These are phyloP conservation scores for Caenorhabditis parvicauda DNA, from an alignment of 2,888 invertebrate species.

Conservation along the genomic window DNA sequence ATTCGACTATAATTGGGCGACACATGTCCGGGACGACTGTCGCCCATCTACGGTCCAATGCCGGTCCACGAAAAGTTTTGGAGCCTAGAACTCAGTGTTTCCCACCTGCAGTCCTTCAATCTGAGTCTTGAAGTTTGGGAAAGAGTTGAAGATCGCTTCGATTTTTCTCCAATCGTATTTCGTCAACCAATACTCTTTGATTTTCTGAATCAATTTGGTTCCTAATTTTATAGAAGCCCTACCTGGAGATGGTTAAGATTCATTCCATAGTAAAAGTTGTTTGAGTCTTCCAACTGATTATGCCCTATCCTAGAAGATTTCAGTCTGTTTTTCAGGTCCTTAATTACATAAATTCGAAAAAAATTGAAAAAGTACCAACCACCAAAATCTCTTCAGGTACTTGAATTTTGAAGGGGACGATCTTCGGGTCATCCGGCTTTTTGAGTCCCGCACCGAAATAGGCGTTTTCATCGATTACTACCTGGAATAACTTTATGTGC, in stretches of 20 bases:
- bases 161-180: constrained; percentile 76
- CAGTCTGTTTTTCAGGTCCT: constrained; percentile 65
- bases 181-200: constrained; percentile 75
- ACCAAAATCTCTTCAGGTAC: constrained; percentile 31
- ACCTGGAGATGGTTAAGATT: constrained; percentile 69
- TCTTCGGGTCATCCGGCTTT: constrained; percentile 36
- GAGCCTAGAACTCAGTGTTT: no score
- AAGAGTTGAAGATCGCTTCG: constrained; percentile 74
- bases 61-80: no score
- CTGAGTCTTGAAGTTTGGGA: constrained; percentile 75
- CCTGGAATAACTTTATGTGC: constrained; percentile 17
- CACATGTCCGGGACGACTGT: no score
- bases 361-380: no score
- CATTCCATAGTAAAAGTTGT: constrained; percentile 78
- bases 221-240: no score
- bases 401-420: constrained; percentile 44
- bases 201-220: no score
- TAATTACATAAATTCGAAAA: no score
- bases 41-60: no score
- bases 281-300: constrained; percentile 63
- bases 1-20: no score
- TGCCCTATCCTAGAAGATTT: constrained; percentile 62
- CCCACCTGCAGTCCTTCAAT: constrained; percentile 72
- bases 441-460: constrained; percentile 46
- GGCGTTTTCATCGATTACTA: constrained; percentile 36